Evolutionary conservation across 2,888 invertebrate species (phyloP), one percentile per base, ranked within the genome.

Genomic region (Stenolophus ochropezus): DNA sequence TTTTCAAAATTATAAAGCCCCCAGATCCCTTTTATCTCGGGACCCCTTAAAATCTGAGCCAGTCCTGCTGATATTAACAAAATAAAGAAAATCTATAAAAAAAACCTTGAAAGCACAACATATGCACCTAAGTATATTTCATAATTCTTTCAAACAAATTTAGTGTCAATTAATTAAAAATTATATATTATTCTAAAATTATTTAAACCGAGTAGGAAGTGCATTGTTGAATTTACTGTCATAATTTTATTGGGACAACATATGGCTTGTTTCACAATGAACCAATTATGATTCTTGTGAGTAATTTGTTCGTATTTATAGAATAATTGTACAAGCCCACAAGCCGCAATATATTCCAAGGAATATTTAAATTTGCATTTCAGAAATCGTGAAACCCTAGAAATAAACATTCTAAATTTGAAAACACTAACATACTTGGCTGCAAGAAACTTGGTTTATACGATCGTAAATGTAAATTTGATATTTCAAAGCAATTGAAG

Each of bases 361-460:
- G 65, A 18, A 69, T 33, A 33, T 33, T 69, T 61, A 23, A 61
- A 61, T 25, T 25, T 69, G 33, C 65, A 69, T 69, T 69, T 69
- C 65, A 18, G 16, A 69, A 69, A 33, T 33, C 65, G 27, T 33
- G 16, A 69, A 69, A 33, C 16, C 65, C 65, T 69, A 27, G 65
- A 69, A 69, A 69, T 69, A 69, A 33, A 69, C 65, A 69, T 69
- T 69, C 65, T 69, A 69, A 69, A 33, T 69, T 33, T 69, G 65
- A 69, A 69, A 69, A 69, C 65, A 69, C 65, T 69, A 33, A 69
- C 65, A 33, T 33, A 69, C 33, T 33, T 69, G 65, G 65, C 65
- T 20, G 42, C 65, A 14, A 27, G 65, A 27, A 33, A 8, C 16
- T 69, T 4, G 18, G 27, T 69, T 65, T 69, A 69, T 69, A 20